Base-by-base conservation (phyloP, 2,113 vertebrate species). In the Hepsetus odoe region DNA sequence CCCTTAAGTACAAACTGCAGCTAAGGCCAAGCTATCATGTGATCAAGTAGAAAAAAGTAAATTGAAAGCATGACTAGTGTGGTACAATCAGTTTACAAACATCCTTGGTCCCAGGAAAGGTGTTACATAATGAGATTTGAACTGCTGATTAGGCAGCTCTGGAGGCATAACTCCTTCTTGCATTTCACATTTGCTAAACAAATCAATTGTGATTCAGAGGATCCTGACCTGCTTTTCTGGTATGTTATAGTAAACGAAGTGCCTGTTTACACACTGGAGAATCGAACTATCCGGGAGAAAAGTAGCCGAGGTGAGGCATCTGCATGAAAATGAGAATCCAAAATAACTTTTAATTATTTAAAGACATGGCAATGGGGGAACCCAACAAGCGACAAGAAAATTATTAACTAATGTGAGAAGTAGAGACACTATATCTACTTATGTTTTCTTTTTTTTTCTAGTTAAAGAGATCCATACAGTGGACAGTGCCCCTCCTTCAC, bases 231-330 rank as follows among this genome's bases (percentile, higher is more conserved):
- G 20, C 32, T 1, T 61, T 68, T 22, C n/a, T 61, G 40, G 8
- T 78, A 53, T 77, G 65, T 85, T 76, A 32, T 81, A 94, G 93
- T 94, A 72, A 94, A 89, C 20, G 93, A 94, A 61, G 90, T 92
- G 24, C 93, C 93, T 4, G 87, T 93, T 24, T 94, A 94, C 85
- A 93, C 91, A 0, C 87, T 92, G 58, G 91, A 91, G 68, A 93
- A 86, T 72, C 85, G 93, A 42, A 90, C 86, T 5, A 5, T 72
- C 2, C 69, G 91, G 81, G 93, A 94, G 74, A 90, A 88, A 77
- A 89, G 85, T 75, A 91, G 84, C 85, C 90, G 89, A 92, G 92
- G 93, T 93, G 79, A 90, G 84, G 46, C 18, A 40, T 62, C 4
- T 26, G 13, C 42, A 42, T 30, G 24, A 68, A n/a, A 2, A 51